phyloP scores from a whole-genome alignment of 1,140 invertebrate genomes.

The Archegozetes longisetosus region DNA sequence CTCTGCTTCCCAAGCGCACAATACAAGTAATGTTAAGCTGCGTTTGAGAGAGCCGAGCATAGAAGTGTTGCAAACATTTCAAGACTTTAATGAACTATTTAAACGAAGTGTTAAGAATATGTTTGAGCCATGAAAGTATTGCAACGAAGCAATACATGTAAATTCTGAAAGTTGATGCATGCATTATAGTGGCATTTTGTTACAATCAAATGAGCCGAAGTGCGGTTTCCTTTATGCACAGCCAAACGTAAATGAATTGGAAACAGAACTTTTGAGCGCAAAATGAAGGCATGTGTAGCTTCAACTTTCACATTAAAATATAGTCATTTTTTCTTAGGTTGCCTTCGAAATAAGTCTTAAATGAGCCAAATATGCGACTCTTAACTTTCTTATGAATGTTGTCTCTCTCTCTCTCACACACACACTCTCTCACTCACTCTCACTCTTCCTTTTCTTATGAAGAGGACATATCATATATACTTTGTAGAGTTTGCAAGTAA shows the following conservation, averaged over 20 bases:
- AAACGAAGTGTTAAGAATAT: background rate
- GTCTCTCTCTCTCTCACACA: too few relatives aligned
- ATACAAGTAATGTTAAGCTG: too few relatives aligned
- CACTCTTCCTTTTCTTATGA: background rate
- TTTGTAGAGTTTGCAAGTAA: too few relatives aligned
- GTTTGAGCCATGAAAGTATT: too few relatives aligned
- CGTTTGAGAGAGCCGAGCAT: too few relatives aligned
- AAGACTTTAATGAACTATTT: background rate
- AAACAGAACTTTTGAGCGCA: background rate
- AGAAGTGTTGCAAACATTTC: too few relatives aligned
- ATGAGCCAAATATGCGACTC: background rate
- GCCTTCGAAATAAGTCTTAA: background rate
- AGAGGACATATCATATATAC: background rate
- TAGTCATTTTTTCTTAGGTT: background rate
- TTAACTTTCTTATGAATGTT: too few relatives aligned
- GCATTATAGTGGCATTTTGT: background rate
- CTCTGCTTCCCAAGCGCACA: too few relatives aligned
- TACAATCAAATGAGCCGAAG: background rate
- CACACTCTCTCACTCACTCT: too few relatives aligned
- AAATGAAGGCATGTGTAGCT: background rate
- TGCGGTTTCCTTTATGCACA: background rate
- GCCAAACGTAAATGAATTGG: too few relatives aligned
- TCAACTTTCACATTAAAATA: background rate
- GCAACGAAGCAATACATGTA: too few relatives aligned
- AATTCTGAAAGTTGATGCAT: background rate